A percentile compares a stretch with the other conserved stretches of the same genome.
Conservation (phyloP, 2,113 vertebrate genomes). For the Cololabis saira region DNA sequence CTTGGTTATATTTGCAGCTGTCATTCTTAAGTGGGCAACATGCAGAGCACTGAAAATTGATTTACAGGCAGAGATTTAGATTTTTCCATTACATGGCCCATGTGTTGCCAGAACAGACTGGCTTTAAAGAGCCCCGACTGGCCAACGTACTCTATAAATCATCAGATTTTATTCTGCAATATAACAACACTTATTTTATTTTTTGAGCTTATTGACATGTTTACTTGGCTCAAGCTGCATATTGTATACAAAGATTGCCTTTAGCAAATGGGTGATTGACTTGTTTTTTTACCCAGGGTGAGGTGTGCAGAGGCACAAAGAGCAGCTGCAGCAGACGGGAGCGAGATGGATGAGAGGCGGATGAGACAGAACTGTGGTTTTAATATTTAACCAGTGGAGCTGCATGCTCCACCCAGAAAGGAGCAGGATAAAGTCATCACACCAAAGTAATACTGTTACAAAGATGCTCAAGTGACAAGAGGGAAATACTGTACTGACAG, state of each 20-base stretch:
- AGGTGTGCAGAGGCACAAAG: slow-evolving; percentile 44
- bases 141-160: slow-evolving; percentile 17
- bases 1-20: slow-evolving; percentile 41
- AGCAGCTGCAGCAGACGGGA: slow-evolving; percentile 61
- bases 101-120: slow-evolving; percentile 28
- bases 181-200: slow-evolving; percentile 4
- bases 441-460: slow-evolving; percentile 31
- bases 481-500: slow-evolving; percentile 3
- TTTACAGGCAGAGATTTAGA: slow-evolving; percentile 76
- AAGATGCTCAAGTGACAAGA: slow-evolving; percentile 36
- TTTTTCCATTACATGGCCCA: slow-evolving; percentile 79
- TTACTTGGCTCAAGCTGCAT: slow-evolving; percentile 6
- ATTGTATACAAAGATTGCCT: slow-evolving; percentile 44
- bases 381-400: slow-evolving; percentile 72
- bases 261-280: slow-evolving; percentile 68
- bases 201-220: too few species aligned
- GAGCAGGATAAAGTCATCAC: slow-evolving; percentile 27
- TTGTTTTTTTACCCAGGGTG: slow-evolving; percentile 38
- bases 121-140: slow-evolving; percentile 22
- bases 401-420: slow-evolving; percentile 34
- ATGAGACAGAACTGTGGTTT: slow-evolving; percentile 60
- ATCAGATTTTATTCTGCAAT: slow-evolving; percentile 9
- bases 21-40: slow-evolving; percentile 59
- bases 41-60: slow-evolving; percentile 66
- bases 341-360: slow-evolving; percentile 63